These are phyloP conservation scores for Pitangus sulphuratus DNA, from an alignment of 2,797 vertebrate species.

Conservation along the genomic window DNA sequence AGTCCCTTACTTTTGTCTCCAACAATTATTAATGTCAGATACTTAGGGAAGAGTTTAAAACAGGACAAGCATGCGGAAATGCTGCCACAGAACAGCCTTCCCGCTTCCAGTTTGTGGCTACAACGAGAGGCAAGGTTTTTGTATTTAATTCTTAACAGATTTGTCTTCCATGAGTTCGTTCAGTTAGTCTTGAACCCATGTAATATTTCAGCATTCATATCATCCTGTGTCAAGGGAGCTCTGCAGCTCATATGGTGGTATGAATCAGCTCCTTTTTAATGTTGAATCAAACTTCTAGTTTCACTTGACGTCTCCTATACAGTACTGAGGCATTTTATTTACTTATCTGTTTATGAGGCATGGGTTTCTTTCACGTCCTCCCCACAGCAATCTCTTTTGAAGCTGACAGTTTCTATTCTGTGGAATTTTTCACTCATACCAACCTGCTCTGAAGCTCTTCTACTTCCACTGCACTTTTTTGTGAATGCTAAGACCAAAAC, in stretches of 20 bases:
- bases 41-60: background rate
- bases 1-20: background rate
- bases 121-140: background rate
- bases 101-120: background rate
- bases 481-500: background rate
- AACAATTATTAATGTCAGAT: background rate
- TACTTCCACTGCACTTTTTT: background rate
- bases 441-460: background rate
- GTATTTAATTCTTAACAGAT: background rate
- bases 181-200: background rate
- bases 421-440: background rate
- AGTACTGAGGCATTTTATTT: background rate
- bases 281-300: background rate
- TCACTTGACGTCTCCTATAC: background rate
- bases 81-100: background rate
- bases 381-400: background rate
- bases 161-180: background rate
- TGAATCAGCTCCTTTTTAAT: background rate
- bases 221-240: background rate
- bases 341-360: background rate
- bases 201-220: background rate
- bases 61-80: background rate
- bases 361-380: background rate
- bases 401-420: background rate
- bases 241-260: background rate